Conservation (phyloP, 2,888 invertebrate species). For the Drosophila suboccidentalis region DNA sequence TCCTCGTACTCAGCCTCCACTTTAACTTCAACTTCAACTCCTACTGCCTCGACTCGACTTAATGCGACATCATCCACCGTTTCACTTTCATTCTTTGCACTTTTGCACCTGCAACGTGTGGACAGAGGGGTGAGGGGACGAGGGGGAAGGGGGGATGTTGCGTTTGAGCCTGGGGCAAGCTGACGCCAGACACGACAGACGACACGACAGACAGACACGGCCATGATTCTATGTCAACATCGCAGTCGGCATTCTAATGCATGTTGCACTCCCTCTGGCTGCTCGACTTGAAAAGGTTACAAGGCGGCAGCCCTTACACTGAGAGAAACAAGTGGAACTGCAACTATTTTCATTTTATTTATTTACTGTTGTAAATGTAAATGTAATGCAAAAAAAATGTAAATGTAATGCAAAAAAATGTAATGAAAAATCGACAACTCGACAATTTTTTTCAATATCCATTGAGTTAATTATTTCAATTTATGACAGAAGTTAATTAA, state of each 20-base stretch:
- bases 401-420: too few species aligned
- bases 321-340: background rate
- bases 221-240: conserved; percentile 77
- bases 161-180: conserved; percentile 52
- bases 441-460: too few species aligned
- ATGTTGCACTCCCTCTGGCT: conserved; percentile 38
- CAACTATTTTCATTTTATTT: too few species aligned
- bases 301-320: background rate
- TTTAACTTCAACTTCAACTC: background rate
- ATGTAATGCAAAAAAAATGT: too few species aligned
- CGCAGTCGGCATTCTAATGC: conserved; percentile 55
- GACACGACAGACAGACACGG: conserved; percentile 19
- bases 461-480: too few species aligned
- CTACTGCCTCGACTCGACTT: background rate
- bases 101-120: conserved; percentile 65
- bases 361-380: too few species aligned
- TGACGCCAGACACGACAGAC: background rate
- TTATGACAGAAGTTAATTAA: too few species aligned
- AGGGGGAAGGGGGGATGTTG: conserved; percentile 40
- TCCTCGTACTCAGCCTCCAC: conserved; percentile 1
- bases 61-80: conserved; percentile 63
- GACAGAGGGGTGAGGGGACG: background rate
- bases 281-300: conserved; percentile 53
- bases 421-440: too few species aligned
- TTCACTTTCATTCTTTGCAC: conserved; percentile 68